Evolutionary conservation across 2,797 vertebrate genomes (phyloP), one percentile per base, ranked within the genome.

Genomic region (Sparus aurata): DNA sequence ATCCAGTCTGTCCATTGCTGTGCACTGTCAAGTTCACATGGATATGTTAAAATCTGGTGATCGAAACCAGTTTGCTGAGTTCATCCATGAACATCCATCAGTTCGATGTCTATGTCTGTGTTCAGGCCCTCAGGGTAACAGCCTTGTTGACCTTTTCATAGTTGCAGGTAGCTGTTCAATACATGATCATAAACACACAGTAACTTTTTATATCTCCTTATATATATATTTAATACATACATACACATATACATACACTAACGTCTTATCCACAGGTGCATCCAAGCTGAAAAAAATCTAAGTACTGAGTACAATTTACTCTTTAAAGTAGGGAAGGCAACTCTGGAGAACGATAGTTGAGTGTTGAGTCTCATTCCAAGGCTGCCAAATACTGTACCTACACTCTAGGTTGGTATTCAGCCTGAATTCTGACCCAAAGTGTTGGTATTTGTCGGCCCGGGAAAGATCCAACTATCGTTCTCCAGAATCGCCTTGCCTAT

Each of bases 71-170:
- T 70, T 46, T 18, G 13, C 30, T 12, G 38, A 5, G 2, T 68
- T 55, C 5, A 45, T 52, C 53, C 59, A 23, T 45, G 3, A 73
- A 30, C 20, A 12, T 61, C 20, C 20, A 34, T 4, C 38, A 49
- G 49, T 61, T 34, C 23, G 12, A 46, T 8, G 18, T 74, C 45
- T n/a, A n/a, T 22, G 0, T 67, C 20, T 47, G 34, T 4, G 12
- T 70, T 50, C 47, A 50, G 38, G 30, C 64, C 18, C 43, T 67
- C 47, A 12, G 1, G 20, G 49, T 49, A 54, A 83, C 30, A 62
- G 59, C 10, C 53, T 58, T 41, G 64, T 66, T 84, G 34, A 77
- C 52, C 55, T 71, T 63, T 67, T 52, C 20, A 8, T 66, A 46
- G 53, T 27, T 68, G 62, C 38, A 77, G 12, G 25, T 72, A 57